These are phyloP conservation scores for Threskiornis aethiopicus DNA, from an alignment of 2,797 vertebrate genomes.

Conservation along the genomic window DNA sequence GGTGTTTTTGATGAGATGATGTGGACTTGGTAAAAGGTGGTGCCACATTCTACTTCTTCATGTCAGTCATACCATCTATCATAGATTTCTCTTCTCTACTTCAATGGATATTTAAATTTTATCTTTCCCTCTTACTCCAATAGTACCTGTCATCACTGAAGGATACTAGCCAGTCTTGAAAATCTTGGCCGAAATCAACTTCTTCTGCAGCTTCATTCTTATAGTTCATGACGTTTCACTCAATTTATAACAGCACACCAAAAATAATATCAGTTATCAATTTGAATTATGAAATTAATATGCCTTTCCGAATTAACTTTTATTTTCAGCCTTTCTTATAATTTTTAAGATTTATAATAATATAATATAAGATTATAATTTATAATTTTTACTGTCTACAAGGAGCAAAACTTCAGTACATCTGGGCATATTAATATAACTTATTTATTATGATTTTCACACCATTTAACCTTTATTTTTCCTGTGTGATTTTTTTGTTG, in stretches of 20 bases:
- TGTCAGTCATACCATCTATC: not conserved
- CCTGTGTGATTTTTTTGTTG: not conserved
- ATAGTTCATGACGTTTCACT: not conserved
- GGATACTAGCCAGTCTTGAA: not conserved
- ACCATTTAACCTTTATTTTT: not conserved
- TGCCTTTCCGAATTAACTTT: not conserved
- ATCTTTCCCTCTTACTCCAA: not conserved
- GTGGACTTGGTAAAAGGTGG: not conserved
- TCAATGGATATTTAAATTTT: not conserved
- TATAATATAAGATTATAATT: too few species aligned
- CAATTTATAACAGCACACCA: not conserved
- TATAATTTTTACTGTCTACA: not conserved
- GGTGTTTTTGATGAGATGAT: not conserved
- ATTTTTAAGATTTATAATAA: too few species aligned
- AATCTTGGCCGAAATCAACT: not conserved
- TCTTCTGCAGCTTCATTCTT: not conserved
- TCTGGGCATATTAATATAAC: not conserved
- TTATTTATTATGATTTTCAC: not conserved
- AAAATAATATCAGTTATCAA: not conserved
- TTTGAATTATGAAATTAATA: not conserved
- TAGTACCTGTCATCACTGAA: not conserved
- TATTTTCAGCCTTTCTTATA: not conserved
- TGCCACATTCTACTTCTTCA: not conserved
- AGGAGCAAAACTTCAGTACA: not conserved
- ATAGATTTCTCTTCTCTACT: not conserved